phyloP scores from a whole-genome alignment of 2,888 invertebrate species.

The Tipula lateralis region DNA sequence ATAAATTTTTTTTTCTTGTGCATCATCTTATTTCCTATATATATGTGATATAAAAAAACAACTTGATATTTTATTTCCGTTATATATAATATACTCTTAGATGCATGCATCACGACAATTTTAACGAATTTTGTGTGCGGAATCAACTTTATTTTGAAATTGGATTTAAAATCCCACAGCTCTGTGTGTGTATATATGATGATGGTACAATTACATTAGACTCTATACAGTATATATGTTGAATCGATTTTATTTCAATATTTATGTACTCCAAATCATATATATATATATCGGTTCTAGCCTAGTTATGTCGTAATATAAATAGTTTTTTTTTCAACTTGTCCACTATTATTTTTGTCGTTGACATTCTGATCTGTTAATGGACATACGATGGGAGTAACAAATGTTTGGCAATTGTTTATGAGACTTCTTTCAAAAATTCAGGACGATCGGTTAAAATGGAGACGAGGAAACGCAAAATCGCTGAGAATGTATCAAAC shows the following conservation, averaged over 20 bases:
- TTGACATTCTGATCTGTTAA: background rate
- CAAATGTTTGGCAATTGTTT: no score
- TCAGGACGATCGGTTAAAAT: no score
- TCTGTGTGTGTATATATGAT: background rate
- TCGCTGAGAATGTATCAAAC: no score
- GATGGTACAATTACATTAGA: background rate
- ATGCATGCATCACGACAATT: slow-evolving; percentile 14
- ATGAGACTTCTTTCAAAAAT: no score
- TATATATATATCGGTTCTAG: background rate
- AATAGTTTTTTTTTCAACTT: background rate
- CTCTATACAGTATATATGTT: background rate
- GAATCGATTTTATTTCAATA: background rate
- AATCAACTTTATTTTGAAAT: background rate
- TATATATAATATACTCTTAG: no score
- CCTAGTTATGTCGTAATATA: background rate
- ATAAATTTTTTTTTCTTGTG: background rate
- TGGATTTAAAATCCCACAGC: slow-evolving; percentile 8
- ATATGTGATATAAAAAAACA: no score
- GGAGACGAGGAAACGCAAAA: no score
- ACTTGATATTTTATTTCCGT: background rate
- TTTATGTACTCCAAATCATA: background rate
- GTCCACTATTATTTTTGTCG: background rate
- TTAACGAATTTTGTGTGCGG: background rate
- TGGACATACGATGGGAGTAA: background rate
- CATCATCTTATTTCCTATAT: slow-evolving; percentile 4